Evolutionary conservation across 2,888 invertebrate species (phyloP), one percentile per base, ranked within the genome.

Genomic region (Athalia circularis): DNA sequence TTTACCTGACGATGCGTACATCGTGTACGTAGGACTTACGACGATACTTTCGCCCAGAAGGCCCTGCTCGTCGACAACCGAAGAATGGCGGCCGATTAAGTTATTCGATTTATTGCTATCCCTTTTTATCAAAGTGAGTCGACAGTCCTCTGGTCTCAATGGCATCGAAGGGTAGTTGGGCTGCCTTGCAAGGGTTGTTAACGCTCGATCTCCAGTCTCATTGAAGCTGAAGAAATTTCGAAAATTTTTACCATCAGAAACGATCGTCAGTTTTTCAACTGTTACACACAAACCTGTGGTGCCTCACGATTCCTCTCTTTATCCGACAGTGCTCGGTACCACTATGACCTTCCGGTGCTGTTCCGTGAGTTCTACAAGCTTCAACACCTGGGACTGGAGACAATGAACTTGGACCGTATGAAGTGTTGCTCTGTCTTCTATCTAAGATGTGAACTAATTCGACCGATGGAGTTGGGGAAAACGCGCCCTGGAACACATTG

Each of bases 111-210:
- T 29, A 29, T 87, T 86, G 54, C 84, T 87, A 57, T 89, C 88
- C 80, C 86, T 87, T 78, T 86, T 88, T 54, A 82, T 84, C 50
- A 89, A 68, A 5, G 87, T 88, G 86, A 89, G 85, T 7, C 88
- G 87, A 78, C 88, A 88, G 48, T 89, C 90, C 50, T 90, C 90
- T 0, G 88, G 80, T 8, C 90, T 85, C 47, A 90, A 78, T 0
- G 90, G 90, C 90, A 90, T 90, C 74, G 90, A 90, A 5, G 90
- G 90, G 79, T 90, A 90, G n/a, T 85, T 85, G 57, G 90, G 90
- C 67, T 90, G 90, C 47, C 90, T 86, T 15, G 90, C 90, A 43
- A 90, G 80, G 43, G 90, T 90, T 7, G 90, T 90, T 29, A 90
- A 75, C 0, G 88, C 82, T 62, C 90, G 84, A 80, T 90, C 90